Evolutionary conservation across 2,888 invertebrate species (phyloP).

Genomic region (Tenodera sinensis): DNA sequence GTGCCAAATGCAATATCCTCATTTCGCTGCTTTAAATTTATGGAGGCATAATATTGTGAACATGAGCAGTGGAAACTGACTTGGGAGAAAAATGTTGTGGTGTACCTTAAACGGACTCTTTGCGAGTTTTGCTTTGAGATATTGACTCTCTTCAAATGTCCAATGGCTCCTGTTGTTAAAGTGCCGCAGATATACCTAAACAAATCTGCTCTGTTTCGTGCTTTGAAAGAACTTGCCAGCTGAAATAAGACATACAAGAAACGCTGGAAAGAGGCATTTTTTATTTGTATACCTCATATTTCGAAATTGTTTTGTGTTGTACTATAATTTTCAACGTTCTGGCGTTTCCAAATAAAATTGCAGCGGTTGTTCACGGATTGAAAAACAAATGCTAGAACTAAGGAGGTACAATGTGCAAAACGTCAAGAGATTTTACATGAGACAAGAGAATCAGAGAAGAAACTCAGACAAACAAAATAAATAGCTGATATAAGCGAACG

Average conservation of each 20-base stretch:
- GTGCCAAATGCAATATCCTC: not conserved
- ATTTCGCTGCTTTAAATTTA: not conserved
- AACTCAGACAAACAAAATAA: not conserved
- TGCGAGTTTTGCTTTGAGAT: not conserved
- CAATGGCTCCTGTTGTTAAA: no score
- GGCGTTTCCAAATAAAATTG: no score
- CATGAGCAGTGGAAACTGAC: not conserved
- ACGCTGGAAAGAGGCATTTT: no score
- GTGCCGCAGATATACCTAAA: no score
- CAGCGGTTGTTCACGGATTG: not conserved
- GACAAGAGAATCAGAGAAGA: not conserved
- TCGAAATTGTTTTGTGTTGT: no score
- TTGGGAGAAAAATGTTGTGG: not conserved
- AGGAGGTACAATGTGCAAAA: not conserved
- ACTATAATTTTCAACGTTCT: no score
- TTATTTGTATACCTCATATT: no score
- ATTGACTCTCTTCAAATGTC: no score
- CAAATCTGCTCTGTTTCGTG: no score
- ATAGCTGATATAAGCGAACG: not conserved
- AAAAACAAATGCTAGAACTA: not conserved
- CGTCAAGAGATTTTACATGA: not conserved
- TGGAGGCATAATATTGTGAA: not conserved
- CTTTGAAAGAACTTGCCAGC: no score
- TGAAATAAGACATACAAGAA: no score
- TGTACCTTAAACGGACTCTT: not conserved